These are phyloP conservation scores for Pilophorus perplexus DNA, from an alignment of 2,888 invertebrate genomes.

Conservation along the genomic window DNA sequence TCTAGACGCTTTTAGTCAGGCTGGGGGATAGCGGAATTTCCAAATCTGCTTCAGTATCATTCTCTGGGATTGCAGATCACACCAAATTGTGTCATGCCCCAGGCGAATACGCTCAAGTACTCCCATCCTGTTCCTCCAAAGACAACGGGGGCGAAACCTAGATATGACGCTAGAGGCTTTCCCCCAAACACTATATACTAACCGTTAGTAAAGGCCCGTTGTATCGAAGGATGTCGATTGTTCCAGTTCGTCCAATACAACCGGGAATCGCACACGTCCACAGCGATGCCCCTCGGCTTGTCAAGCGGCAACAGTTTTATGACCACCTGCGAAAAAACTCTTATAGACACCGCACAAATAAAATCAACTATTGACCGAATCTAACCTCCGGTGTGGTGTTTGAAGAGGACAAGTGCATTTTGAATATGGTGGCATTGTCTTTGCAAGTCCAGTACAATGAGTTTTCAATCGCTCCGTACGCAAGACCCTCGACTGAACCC, in stretches of 20 bases:
- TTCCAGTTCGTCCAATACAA: conserved; percentile 93
- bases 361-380: too few relatives aligned
- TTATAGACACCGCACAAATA: too few relatives aligned
- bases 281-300: conserved; percentile 79
- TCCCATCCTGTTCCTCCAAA: too few relatives aligned
- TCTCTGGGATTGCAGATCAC: too few relatives aligned
- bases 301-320: conserved; percentile 67
- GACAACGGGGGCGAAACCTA: too few relatives aligned
- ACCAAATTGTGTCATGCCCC: too few relatives aligned
- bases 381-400: background rate
- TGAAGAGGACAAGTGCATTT: conserved; percentile 47
- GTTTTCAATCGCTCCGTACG: conserved; percentile 67
- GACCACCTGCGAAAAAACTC: conserved; percentile 52
- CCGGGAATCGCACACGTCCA: conserved; percentile 72
- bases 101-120: too few relatives aligned
- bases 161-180: too few relatives aligned
- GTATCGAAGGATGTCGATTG: conserved; percentile 72
- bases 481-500: conserved; percentile 84
- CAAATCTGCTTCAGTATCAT: too few relatives aligned
- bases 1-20: too few relatives aligned
- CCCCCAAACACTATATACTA: too few relatives aligned
- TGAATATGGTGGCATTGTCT: conserved; percentile 70
- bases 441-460: conserved; percentile 84
- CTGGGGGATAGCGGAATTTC: too few relatives aligned
- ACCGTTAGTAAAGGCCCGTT: conserved; percentile 51